Evolutionary conservation across 1,140 invertebrate genomes (phyloP).

Genomic region (Portunus trituberculatus): DNA sequence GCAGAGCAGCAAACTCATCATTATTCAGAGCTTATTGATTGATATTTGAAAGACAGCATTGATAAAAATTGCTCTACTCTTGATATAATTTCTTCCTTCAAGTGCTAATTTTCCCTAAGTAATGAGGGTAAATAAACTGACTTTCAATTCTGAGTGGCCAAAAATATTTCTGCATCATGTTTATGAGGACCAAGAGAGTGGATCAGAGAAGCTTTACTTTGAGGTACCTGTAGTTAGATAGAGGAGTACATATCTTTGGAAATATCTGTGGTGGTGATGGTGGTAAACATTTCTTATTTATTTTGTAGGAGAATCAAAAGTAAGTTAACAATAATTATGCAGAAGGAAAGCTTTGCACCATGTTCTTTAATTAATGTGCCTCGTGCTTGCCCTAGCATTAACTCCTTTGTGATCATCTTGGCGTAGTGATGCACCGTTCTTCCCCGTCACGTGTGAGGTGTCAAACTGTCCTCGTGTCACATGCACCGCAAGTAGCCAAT

Average conservation of each 20-base stretch:
- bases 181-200: not conserved
- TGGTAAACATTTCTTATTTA: not conserved
- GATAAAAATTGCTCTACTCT: not conserved
- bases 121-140: not conserved
- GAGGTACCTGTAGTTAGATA: not conserved
- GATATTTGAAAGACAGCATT: not conserved
- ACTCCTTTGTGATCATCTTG: not conserved
- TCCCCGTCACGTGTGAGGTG: not conserved
- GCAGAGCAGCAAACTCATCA: too few species aligned
- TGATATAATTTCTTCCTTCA: not conserved
- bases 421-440: not conserved
- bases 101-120: not conserved
- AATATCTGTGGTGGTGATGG: not conserved
- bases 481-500: not conserved
- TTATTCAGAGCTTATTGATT: too few species aligned
- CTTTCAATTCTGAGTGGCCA: not conserved
- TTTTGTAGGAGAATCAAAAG: constrained; percentile 6
- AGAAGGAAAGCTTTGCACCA: not conserved
- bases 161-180: not conserved
- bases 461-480: not conserved
- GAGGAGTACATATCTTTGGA: not conserved
- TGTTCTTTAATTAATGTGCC: not conserved
- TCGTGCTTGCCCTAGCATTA: not conserved
- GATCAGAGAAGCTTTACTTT: not conserved
- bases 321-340: not conserved